Percentiles rank a stretch among this genome's conserved stretches.
phyloP scores from a whole-genome alignment of 2,888 invertebrate genomes.

The Apodemia duryi region DNA sequence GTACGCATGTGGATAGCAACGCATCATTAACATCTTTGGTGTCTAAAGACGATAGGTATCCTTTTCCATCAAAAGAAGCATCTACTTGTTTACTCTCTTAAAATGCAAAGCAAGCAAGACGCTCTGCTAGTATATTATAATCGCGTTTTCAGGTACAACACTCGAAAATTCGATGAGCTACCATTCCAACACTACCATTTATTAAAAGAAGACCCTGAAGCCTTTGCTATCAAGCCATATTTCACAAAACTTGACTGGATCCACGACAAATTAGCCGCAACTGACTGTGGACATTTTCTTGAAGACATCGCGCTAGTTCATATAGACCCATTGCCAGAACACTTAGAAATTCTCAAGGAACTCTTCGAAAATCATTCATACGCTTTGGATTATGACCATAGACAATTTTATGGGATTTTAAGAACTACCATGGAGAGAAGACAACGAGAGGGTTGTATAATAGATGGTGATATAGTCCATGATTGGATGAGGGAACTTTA shows the following conservation, averaged over 20 bases:
- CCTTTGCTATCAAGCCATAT: conserved; percentile 83
- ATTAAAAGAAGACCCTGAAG: conserved; percentile 67
- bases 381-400: conserved; percentile 88
- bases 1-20: too few relatives aligned
- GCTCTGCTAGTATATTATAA: too few relatives aligned
- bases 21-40: too few relatives aligned
- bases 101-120: too few relatives aligned
- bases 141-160: conserved; percentile 81
- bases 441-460: conserved; percentile 51
- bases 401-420: conserved; percentile 87
- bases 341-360: conserved; percentile 81
- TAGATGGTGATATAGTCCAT: conserved; percentile 57
- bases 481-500: conserved; percentile 67
- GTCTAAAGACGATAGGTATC: too few relatives aligned
- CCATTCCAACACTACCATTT: conserved; percentile 87
- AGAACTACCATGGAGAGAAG: conserved; percentile 59
- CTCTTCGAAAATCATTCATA: conserved; percentile 85
- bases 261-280: conserved; percentile 87
- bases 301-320: conserved; percentile 84
- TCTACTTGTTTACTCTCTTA: too few relatives aligned
- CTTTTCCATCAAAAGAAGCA: too few relatives aligned
- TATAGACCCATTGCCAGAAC: conserved; percentile 66
- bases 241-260: conserved; percentile 89
- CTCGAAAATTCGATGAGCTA: conserved; percentile 89
- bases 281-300: conserved; percentile 86